Evolutionary conservation across 2,888 invertebrate species (phyloP).

Genomic region (Leptinotarsa tumamoca): DNA sequence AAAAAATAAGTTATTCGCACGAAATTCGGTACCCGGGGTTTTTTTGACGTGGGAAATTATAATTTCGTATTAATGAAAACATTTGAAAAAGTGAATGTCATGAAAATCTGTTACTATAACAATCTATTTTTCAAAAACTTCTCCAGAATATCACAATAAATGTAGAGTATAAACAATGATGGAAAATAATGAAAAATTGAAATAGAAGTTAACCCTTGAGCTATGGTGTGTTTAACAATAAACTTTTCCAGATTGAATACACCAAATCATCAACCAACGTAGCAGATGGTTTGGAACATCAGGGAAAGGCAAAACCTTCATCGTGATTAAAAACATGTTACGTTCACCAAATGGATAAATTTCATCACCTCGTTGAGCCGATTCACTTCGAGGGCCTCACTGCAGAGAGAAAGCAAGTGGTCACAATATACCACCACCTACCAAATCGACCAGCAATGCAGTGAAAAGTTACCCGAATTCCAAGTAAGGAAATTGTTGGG

Average conservation of each 20-base stretch:
- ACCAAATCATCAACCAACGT: neutral
- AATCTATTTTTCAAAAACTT: too few relatives aligned
- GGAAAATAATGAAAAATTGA: too few relatives aligned
- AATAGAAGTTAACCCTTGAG: too few relatives aligned
- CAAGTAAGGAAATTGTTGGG: conserved; percentile 21
- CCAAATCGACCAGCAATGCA: neutral
- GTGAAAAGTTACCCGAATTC: neutral
- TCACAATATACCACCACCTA: neutral
- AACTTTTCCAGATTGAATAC: neutral
- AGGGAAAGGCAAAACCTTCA: neutral
- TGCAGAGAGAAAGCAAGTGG: neutral
- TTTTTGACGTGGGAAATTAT: too few relatives aligned
- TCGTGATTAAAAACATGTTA: neutral
- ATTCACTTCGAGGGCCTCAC: neutral
- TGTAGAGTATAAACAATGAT: too few relatives aligned
- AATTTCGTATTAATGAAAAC: too few relatives aligned
- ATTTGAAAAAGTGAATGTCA: too few relatives aligned
- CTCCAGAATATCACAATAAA: too few relatives aligned
- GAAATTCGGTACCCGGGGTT: too few relatives aligned
- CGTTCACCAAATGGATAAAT: conserved; percentile 20
- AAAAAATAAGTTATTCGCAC: too few relatives aligned
- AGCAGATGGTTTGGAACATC: neutral
- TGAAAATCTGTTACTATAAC: too few relatives aligned
- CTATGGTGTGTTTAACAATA: neutral
- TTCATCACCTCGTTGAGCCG: conserved; percentile 2